Base-by-base conservation (phyloP, 1,140 invertebrate genomes). In the Drosophila bocqueti region DNA sequence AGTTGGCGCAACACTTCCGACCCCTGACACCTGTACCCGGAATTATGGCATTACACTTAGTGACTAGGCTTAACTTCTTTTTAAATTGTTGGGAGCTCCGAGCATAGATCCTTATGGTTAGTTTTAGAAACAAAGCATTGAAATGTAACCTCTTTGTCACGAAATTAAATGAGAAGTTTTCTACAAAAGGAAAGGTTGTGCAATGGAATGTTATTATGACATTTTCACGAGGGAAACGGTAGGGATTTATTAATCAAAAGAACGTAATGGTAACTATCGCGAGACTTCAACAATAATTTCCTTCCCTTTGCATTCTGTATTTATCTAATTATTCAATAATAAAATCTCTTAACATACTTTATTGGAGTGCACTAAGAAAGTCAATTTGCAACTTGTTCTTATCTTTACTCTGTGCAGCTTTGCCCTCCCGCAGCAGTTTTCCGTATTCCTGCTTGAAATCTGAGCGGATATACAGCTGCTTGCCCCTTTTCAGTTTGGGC, bases 401-500 rank as follows among this genome's bases (percentile, higher is more conserved):
- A 2, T 59, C 42, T 16, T 18, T 61, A 10, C 21, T 40, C 18
- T 52, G 49, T 29, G 43, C 13, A 11, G 21, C 18, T 45, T 52
- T 69, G 0, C 31, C 45, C 15, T 69, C 26, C 40, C 26, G 66
- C 6, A 87, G 47, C 10, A 92, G 40, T 9, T 65, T 64, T 13
- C 62, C 54, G 45, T 87, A 92, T 46, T 78, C 67, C 31, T 81
- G 57, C 18, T 84, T 91, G 13, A 92, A 92, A 18, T 87, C 76
- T 7, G 69, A 46, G 1, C 83, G 79, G 11, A 91, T 38, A 64
- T 61, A 92, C 43, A 81, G 61, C 16, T 79, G 64, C 36, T 50
- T 82, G 21, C 91, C 91, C 24, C 78, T 83, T 38, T 92, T 93
- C 2, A 92, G 29, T 50, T 93, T 93, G 9, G 87, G 82, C 46